Conservation (phyloP, 2,113 vertebrate genomes). For the Phodopus roborovskii region DNA sequence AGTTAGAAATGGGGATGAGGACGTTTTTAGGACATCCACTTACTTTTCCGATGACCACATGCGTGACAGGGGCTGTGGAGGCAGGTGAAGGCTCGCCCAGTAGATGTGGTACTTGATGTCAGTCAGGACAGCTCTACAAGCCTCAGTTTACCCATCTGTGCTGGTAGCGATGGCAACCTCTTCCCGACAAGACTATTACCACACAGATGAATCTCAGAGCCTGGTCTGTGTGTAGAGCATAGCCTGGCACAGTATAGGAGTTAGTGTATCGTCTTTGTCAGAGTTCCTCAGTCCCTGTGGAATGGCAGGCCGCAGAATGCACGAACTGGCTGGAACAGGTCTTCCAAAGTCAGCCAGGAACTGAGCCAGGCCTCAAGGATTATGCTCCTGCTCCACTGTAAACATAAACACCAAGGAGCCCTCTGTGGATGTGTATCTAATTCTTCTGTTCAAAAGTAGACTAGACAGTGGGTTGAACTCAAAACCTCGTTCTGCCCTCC, state of each 20-base stretch:
- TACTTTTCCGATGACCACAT: background rate
- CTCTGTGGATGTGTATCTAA: background rate
- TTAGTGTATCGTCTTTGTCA: accelerated
- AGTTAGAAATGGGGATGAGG: no score
- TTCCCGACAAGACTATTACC: accelerated
- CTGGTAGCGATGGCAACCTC: no score
- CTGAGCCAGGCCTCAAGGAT: accelerated
- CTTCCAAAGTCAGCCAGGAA: background rate
- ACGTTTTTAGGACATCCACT: accelerated
- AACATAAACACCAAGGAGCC: background rate
- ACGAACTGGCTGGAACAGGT: background rate
- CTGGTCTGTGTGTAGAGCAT: accelerated
- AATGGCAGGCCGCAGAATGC: accelerated
- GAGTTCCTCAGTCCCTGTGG: accelerated
- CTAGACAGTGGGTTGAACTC: background rate
- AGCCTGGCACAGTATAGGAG: accelerated
- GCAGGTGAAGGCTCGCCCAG: no score
- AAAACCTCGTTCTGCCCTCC: background rate
- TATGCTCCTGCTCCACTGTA: background rate
- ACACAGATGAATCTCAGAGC: accelerated
- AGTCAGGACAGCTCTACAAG: background rate
- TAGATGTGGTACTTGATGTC: no score
- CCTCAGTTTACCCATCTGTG: background rate
- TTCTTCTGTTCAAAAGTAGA: slow-evolving; percentile 28
- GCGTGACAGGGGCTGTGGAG: accelerated